Evolutionary conservation across 2,888 invertebrate species (phyloP).

Genomic region (Diaperis boleti): DNA sequence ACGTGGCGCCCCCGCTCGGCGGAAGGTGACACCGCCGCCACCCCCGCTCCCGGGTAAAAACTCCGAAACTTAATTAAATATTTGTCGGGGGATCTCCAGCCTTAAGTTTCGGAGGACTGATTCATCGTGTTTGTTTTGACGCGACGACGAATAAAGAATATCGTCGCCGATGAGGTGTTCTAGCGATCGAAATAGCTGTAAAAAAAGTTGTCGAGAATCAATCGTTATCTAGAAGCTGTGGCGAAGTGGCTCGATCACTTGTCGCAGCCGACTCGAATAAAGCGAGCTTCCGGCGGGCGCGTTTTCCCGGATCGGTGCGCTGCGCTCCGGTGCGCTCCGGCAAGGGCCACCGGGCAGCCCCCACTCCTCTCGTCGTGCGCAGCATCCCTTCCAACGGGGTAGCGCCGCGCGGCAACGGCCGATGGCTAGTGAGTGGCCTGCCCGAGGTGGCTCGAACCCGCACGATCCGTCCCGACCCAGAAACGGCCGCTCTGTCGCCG

Average conservation of each 20-base stretch:
- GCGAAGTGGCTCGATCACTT: no score
- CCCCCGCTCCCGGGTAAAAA: conserved; percentile 55
- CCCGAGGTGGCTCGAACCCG: conserved; percentile 58
- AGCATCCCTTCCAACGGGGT: conserved; percentile 69
- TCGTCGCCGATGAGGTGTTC: no score
- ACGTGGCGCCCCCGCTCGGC: conserved; percentile 61
- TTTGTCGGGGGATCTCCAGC: conserved; percentile 56
- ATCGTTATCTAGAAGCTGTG: no score
- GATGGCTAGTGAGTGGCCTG: conserved; percentile 69
- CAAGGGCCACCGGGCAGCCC: conserved; percentile 57
- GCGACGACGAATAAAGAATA: no score
- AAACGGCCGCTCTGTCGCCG: conserved; percentile 49
- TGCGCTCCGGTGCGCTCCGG: conserved; percentile 58
- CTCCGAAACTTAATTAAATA: conserved; percentile 64
- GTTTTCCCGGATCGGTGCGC: no score
- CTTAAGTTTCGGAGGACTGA: neutral
- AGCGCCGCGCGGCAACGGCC: no score
- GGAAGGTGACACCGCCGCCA: conserved; percentile 52
- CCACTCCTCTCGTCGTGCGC: conserved; percentile 54
- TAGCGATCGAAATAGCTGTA: no score
- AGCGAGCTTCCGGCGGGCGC: conserved; percentile 13
- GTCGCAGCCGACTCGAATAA: no score
- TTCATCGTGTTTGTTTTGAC: conserved; percentile 4
- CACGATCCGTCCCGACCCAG: conserved; percentile 54
- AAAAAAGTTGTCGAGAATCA: no score